Evolutionary conservation across 2,113 vertebrate species (phyloP).

Genomic region (Lutjanus erythropterus): DNA sequence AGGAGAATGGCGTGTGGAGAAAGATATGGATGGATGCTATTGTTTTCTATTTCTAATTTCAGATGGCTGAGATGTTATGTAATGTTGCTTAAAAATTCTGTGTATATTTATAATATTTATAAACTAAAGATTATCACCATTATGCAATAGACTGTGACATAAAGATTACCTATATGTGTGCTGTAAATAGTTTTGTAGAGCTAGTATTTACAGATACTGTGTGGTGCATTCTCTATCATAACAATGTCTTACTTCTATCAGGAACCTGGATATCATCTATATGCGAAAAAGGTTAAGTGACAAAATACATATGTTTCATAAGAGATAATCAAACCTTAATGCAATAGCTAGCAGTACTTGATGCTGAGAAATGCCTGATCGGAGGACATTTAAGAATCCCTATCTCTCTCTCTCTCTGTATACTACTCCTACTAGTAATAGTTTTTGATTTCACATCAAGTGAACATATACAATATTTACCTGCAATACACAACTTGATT

Average conservation of each 20-base stretch:
- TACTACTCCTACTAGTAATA: slow-evolving; percentile 27
- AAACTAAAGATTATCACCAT: slow-evolving; percentile 90
- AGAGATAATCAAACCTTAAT: slow-evolving; percentile 86
- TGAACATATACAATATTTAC: slow-evolving; percentile 52
- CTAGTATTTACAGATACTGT: slow-evolving; percentile 90
- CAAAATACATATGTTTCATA: slow-evolving; percentile 73
- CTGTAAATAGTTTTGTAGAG: slow-evolving; percentile 97
- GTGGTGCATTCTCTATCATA: slow-evolving; percentile 92
- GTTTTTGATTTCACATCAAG: slow-evolving; percentile 33
- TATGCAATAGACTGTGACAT: slow-evolving; percentile 91
- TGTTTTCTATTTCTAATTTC: slow-evolving; percentile 85
- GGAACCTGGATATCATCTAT: slow-evolving; percentile 90
- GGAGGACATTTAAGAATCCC: slow-evolving; percentile 48
- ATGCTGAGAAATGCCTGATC: slow-evolving; percentile 55
- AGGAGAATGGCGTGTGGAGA: slow-evolving; percentile 57
- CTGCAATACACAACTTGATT: slow-evolving; percentile 19
- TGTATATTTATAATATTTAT: slow-evolving; percentile 92
- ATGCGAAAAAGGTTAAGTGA: slow-evolving; percentile 74
- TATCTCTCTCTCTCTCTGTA: slow-evolving; percentile 41
- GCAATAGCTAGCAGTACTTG: slow-evolving; percentile 78
- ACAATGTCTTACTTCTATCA: slow-evolving; percentile 94
- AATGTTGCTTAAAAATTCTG: slow-evolving; percentile 84
- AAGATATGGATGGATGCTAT: slow-evolving; percentile 77
- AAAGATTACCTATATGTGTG: slow-evolving; percentile 91
- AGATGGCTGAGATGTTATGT: slow-evolving; percentile 81